phyloP scores from a whole-genome alignment of 2,888 invertebrate genomes.

The Tetanocera ferruginea region DNA sequence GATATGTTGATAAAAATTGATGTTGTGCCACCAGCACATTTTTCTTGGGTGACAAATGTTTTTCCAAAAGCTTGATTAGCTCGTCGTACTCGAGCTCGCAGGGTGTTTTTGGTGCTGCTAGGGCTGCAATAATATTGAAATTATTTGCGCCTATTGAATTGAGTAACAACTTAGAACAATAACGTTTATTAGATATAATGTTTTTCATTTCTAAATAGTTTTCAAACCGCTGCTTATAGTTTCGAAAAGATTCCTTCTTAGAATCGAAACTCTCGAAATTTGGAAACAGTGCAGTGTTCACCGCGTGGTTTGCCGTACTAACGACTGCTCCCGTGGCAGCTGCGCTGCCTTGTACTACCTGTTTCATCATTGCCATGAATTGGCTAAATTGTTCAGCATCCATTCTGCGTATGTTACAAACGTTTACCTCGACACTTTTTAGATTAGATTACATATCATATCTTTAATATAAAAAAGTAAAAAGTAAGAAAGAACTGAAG shows the following conservation, averaged over 20 bases:
- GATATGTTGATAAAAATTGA: constrained; percentile 31
- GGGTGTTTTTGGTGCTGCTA: constrained; percentile 29
- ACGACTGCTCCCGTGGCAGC: neutral
- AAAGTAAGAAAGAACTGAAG: too few relatives aligned
- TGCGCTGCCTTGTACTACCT: constrained; percentile 5
- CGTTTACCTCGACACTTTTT: too few relatives aligned
- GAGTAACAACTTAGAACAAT: constrained; percentile 31
- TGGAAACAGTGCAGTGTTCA: constrained; percentile 30
- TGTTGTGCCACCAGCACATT: constrained; percentile 40
- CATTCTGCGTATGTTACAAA: too few relatives aligned
- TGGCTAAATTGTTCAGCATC: constrained; percentile 30
- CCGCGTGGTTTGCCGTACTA: neutral
- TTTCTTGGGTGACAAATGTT: constrained; percentile 27
- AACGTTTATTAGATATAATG: constrained; percentile 25
- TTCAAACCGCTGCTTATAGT: constrained; percentile 32
- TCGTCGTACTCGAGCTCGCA: constrained; percentile 29
- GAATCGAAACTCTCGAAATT: constrained; percentile 30
- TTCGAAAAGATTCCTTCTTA: constrained; percentile 31
- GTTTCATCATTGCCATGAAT: constrained; percentile 14
- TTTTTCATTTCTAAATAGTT: constrained; percentile 34
- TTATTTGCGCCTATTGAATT: constrained; percentile 38
- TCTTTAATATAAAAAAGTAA: too few relatives aligned
- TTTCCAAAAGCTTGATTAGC: constrained; percentile 24
- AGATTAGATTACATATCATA: too few relatives aligned
- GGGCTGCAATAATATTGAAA: constrained; percentile 28